Conservation (phyloP, 2,888 invertebrate species). For the Malachius bipustulatus region DNA sequence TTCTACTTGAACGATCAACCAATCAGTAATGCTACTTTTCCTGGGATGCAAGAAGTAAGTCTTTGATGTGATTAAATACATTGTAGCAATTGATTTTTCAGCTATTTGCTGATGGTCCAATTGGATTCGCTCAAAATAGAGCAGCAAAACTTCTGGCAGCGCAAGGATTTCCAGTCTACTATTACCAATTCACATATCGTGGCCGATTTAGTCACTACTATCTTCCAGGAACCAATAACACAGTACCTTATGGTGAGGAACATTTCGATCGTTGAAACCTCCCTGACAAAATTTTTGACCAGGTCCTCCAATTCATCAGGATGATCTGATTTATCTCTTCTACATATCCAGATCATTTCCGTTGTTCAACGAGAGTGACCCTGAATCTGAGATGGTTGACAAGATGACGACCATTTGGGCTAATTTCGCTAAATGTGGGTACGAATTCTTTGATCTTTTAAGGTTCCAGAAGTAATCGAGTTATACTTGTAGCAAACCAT, state of each 20-base stretch:
- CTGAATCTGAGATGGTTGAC: conserved; percentile 33
- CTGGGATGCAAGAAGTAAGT: conserved; percentile 36
- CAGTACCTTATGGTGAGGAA: conserved; percentile 26
- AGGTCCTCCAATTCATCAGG: conserved; percentile 35
- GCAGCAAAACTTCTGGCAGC: conserved; percentile 47
- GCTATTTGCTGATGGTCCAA: conserved; percentile 47
- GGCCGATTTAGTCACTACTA: conserved; percentile 47
- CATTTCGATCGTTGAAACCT: background rate
- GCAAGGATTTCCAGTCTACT: conserved; percentile 46
- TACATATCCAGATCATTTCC: conserved; percentile 25
- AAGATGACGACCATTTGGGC: conserved; percentile 34
- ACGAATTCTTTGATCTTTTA: conserved; percentile 9
- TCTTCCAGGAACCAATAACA: conserved; percentile 40
- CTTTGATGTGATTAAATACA: no score
- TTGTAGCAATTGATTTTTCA: conserved; percentile 22
- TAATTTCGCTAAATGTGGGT: conserved; percentile 34
- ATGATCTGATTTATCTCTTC: conserved; percentile 41
- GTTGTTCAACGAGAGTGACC: conserved; percentile 26
- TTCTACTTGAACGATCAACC: conserved; percentile 40
- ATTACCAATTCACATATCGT: conserved; percentile 50
- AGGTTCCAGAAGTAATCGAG: no score
- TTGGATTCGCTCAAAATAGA: conserved; percentile 48
- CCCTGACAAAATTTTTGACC: no score
- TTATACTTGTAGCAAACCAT: no score
- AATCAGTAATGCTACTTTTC: conserved; percentile 32